Evolutionary conservation across 2,113 vertebrate genomes (phyloP), one percentile per base, ranked within the genome.

Genomic region (Crotalus helleri): DNA sequence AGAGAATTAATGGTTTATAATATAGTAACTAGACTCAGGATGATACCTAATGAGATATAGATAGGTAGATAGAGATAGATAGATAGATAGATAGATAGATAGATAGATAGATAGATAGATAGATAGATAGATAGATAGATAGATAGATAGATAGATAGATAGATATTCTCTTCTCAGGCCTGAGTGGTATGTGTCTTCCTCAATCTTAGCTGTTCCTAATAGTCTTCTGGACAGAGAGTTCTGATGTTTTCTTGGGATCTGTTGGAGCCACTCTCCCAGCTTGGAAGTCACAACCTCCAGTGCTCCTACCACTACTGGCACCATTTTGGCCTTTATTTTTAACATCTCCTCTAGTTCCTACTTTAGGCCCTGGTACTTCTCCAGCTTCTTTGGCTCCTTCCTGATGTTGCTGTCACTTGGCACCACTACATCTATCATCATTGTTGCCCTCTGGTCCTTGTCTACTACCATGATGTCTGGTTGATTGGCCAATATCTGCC

Each of bases 1-100:
- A 81, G 59, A 96, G 92, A 93, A 94, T 93, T 94, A 94, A 92
- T 86, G 57, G 64, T 55, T 88, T 49, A 92, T 49, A 94, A 94
- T 89, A 94, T 0, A 13, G 39, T 91, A 93, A 91, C 93, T 74
- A 87, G 57, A 88, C 87, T 95, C 21, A 81, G 93, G 85, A 23
- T 7, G n/a, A 55, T 7, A 64, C 81, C 58, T 11, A 55, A 90
- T 92, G 69, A 26, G 24, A 88, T 90, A 23, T 23, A 93, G 26
- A 64, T 29, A 61, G 24, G 29, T 59, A 58, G 58, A 59, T 59
- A 39, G 39, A 59, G 58, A 59, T 59, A 58, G 57, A 58, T 58
- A 55, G 54, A 54, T 54, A 54, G 54, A 54, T 54, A 15, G 54
- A 55, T 55, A 19, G 55, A 55, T 55, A 19, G 55, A 49, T 49